Base-by-base conservation (phyloP, 2,113 vertebrate genomes). In the Rousettus leschenaultii region DNA sequence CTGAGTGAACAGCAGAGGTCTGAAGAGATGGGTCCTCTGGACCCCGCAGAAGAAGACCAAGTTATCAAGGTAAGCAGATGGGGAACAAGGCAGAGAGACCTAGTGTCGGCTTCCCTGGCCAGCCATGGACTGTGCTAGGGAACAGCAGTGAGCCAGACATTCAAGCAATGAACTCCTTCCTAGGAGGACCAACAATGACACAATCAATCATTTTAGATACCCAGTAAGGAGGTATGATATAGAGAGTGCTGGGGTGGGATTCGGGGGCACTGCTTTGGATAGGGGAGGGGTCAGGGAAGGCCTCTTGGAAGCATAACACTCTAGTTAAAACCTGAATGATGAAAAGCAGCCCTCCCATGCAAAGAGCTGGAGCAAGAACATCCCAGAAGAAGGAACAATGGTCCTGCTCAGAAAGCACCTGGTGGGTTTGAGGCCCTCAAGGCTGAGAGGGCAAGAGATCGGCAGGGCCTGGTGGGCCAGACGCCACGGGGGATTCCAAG, bases 1-100 rank as follows among this genome's bases (percentile, higher is more conserved):
- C 85, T 98, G 97, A 93, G 85, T 14, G 26, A 86, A 0, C 95
- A 97, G 96, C 97, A 98, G 96, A 97, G 97, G 91, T 97, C 97
- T 38, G 97, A 98, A 68, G 94, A 97, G 59, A 55, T 45, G 40
- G 88, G 82, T 22, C 74, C 97, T 24, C 26, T 63, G 24, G 87
- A 92, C 59, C 61, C 71, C 0, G 0, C 5, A 0, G 1, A 53
- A 5, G 22, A 75, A 59, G 75, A 33, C 12, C 24, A 61, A 30
- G n/a, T 79, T n/a, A 79, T 94, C 22, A 94, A 97, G 98, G 98
- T 98, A 92, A 1, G 53, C 51, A 75, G 22, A 61, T 4, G 0
- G 28, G 13, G 7, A 13, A 9, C 11, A 21, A 3, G 0, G 30
- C 57, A 33, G 57, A 63, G 61, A 73, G 24, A 28, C 16, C 66